These are phyloP conservation scores for Brachystomella parvula DNA, from an alignment of 1,140 invertebrate genomes.

Conservation along the genomic window DNA sequence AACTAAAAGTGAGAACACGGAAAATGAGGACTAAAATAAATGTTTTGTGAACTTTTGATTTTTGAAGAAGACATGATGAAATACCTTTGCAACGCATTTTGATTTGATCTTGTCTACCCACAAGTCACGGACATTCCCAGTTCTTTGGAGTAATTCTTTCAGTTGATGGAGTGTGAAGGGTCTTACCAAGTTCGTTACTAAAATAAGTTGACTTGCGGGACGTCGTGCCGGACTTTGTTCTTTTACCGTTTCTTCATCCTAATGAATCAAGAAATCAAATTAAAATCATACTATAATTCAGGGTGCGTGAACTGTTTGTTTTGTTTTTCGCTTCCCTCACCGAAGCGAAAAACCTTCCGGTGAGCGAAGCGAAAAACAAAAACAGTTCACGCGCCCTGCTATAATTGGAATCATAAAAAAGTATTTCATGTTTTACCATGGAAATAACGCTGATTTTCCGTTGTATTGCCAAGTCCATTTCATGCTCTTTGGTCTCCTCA, in stretches of 20 bases:
- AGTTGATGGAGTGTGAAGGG: conserved; percentile 85
- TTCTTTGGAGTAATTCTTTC: conserved; percentile 78
- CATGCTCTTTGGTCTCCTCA: neutral
- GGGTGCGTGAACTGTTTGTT: neutral
- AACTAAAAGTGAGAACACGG: no score
- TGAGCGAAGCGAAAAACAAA: no score
- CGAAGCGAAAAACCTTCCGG: no score
- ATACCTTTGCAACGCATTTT: conserved; percentile 78
- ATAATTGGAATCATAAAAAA: no score
- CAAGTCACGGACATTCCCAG: conserved; percentile 77
- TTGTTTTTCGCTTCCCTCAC: neutral
- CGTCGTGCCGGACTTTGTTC: conserved; percentile 58
- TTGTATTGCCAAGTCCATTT: conserved; percentile 5
- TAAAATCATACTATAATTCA: no score
- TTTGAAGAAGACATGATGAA: conserved; percentile 30
- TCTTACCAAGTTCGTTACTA: conserved; percentile 83
- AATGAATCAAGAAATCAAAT: neutral
- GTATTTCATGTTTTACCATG: no score
- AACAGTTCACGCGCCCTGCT: no score
- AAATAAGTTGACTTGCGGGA: conserved; percentile 66
- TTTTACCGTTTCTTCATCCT: conserved; percentile 26
- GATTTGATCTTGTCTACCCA: conserved; percentile 98
- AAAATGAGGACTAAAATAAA: no score
- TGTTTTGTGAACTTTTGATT: no score
- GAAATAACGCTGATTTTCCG: conserved; percentile 28